Evolutionary conservation across 2,113 vertebrate species (phyloP).

Genomic region (Todiramphus saurophagus): DNA sequence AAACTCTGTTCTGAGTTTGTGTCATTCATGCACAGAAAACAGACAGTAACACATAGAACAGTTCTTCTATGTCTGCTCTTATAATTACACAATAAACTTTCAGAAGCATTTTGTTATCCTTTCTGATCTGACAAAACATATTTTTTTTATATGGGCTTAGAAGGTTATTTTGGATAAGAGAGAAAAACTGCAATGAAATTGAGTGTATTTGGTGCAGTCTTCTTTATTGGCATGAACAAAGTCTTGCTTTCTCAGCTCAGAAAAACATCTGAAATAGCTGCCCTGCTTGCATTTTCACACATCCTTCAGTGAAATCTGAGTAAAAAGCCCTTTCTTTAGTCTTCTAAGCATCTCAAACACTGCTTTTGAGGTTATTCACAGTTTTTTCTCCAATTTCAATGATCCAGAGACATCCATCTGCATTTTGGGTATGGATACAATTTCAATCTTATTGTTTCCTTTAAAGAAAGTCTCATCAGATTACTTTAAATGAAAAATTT

Average conservation of each 20-base stretch:
- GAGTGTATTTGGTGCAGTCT: neutral
- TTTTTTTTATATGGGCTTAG: neutral
- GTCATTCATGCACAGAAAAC: neutral
- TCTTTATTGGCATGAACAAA: neutral
- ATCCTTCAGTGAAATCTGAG: neutral
- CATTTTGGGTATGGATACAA: neutral
- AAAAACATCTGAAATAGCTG: neutral
- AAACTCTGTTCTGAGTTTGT: neutral
- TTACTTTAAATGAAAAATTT: neutral
- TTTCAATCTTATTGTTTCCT: neutral
- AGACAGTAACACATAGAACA: neutral
- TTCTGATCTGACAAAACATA: neutral
- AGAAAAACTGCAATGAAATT: neutral
- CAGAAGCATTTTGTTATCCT: neutral
- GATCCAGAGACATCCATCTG: neutral
- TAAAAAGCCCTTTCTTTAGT: neutral
- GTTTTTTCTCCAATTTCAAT: neutral
- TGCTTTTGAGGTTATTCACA: neutral
- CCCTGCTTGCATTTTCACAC: neutral
- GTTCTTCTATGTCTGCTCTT: neutral
- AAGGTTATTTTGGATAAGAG: neutral
- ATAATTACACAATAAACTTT: neutral
- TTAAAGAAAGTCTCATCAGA: neutral
- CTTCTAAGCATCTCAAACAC: neutral
- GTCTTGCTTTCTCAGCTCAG: neutral